A percentile compares a stretch with the other conserved stretches of the same genome.
phyloP scores from a whole-genome alignment of 2,888 invertebrate genomes.

The Julus scandinavius region DNA sequence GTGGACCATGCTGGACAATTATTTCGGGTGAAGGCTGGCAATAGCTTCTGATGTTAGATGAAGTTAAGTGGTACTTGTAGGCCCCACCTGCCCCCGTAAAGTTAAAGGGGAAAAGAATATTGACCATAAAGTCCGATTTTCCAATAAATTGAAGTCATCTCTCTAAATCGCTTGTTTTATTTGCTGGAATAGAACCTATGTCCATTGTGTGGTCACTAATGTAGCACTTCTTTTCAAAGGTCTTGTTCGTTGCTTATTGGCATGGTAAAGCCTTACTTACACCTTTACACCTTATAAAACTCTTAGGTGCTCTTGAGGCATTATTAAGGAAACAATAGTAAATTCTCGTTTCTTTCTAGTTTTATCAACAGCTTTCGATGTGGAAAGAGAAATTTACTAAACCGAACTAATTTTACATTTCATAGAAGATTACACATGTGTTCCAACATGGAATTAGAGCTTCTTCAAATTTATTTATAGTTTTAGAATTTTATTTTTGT shows the following conservation, averaged over 20 bases:
- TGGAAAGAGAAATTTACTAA: too few species aligned
- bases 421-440: too few species aligned
- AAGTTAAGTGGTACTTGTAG: neutral
- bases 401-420: too few species aligned
- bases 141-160: neutral
- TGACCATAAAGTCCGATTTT: neutral
- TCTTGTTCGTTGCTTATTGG: neutral
- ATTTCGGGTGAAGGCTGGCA: neutral
- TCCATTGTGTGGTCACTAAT: neutral
- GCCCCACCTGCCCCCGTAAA: neutral
- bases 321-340: neutral
- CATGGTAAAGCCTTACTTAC: neutral
- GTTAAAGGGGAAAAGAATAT: neutral
- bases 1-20: neutral
- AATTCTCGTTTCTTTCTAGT: too few species aligned
- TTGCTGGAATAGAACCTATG: neutral
- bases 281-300: neutral
- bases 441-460: too few species aligned
- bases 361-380: too few species aligned
- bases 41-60: constrained; percentile 18
- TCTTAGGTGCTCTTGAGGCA: neutral
- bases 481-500: too few species aligned
- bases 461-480: too few species aligned
- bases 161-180: neutral
- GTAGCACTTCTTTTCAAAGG: neutral